Conservation (phyloP, 2,888 invertebrate genomes). For the Boloria selene region DNA sequence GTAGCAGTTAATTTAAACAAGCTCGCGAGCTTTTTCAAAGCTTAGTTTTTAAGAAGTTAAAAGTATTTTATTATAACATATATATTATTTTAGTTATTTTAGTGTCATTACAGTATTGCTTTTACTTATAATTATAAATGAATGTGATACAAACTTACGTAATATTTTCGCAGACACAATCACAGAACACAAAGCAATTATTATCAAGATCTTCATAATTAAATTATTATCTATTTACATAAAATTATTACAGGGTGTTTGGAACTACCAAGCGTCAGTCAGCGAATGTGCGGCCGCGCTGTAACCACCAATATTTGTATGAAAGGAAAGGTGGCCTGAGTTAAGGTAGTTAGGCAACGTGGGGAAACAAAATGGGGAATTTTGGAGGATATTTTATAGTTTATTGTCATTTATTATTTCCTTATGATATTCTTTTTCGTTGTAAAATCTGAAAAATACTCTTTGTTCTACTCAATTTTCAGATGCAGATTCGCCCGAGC, state of each 20-base stretch:
- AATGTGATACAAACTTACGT: conserved; percentile 58
- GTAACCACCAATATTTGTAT: conserved; percentile 72
- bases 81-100: too few relatives aligned
- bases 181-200: conserved; percentile 54
- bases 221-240: conserved; percentile 15
- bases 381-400: conserved; percentile 11
- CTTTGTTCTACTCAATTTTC: too few relatives aligned
- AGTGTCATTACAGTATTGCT: too few relatives aligned
- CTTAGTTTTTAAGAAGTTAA: too few relatives aligned
- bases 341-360: conserved; percentile 42
- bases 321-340: conserved; percentile 48
- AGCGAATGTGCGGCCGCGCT: conserved; percentile 65
- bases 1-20: too few relatives aligned
- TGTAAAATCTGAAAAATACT: background rate
- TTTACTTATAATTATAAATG: background rate
- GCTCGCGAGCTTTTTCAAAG: too few relatives aligned
- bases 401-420: conserved; percentile 8
- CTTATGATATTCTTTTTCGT: conserved; percentile 2
- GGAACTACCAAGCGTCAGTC: conserved; percentile 51
- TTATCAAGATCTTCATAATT: conserved; percentile 62
- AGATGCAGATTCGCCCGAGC: too few relatives aligned
- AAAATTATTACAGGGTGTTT: conserved; percentile 36
- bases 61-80: too few relatives aligned
- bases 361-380: conserved; percentile 39
- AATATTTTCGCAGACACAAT: conserved; percentile 62